Conservation (phyloP, 2,113 vertebrate species). For the Channa maculata region DNA sequence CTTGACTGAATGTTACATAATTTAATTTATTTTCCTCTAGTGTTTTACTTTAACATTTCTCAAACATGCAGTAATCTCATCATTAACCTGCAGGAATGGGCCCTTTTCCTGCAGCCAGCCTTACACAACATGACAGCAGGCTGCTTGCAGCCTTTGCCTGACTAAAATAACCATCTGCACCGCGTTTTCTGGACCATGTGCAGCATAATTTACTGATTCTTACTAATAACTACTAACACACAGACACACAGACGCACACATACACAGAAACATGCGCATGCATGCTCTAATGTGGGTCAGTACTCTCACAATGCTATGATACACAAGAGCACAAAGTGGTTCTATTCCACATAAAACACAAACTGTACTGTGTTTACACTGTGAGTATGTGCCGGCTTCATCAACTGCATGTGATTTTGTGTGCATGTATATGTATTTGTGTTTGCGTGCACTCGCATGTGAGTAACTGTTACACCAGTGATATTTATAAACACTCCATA, state of each 20-base stretch:
- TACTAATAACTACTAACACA: slow-evolving; percentile 39
- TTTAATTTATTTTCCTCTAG: not conserved
- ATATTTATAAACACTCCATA: slow-evolving; percentile 51
- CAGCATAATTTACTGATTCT: slow-evolving; percentile 39
- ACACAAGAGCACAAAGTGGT: not conserved
- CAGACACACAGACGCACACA: slow-evolving; percentile 33
- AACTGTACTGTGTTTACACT: not conserved
- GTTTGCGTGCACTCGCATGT: not conserved
- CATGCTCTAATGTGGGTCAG: slow-evolving; percentile 57
- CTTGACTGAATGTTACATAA: slow-evolving; percentile 42
- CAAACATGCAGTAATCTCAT: slow-evolving; percentile 39
- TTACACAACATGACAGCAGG: slow-evolving; percentile 56
- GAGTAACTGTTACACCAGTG: slow-evolving; percentile 41
- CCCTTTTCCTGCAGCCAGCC: slow-evolving; percentile 32
- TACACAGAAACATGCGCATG: slow-evolving; percentile 40
- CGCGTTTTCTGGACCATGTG: slow-evolving; percentile 50
- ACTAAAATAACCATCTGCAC: slow-evolving; percentile 64
- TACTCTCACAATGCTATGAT: slow-evolving; percentile 18
- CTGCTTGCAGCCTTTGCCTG: slow-evolving; percentile 53
- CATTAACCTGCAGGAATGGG: slow-evolving; percentile 42
- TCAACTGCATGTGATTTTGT: slow-evolving; percentile 1
- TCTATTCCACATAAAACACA: slow-evolving; percentile 3
- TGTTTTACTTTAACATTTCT: slow-evolving; percentile 47
- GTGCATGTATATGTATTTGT: not conserved
- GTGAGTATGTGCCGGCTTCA: not conserved